Base-by-base conservation (phyloP, 2,113 vertebrate species). In the Gallinago undulata region DNA sequence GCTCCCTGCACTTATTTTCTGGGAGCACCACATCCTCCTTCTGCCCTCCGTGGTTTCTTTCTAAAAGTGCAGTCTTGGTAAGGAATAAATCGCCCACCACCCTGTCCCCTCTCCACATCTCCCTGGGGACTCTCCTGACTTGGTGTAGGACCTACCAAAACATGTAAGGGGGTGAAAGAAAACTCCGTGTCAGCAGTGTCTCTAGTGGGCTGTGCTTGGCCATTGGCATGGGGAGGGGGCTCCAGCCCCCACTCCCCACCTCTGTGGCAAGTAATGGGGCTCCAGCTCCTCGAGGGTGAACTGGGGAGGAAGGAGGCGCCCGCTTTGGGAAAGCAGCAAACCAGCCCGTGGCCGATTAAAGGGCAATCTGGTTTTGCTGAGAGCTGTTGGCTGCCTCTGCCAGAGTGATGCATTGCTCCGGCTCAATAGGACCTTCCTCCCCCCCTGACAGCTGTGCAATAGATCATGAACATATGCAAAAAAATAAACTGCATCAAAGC, bases 401-500 rank as follows among this genome's bases (percentile, higher is more conserved):
- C 1, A 1, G 84, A 19, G 68, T 84, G 96, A 92, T 86, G 90
- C 95, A 87, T 95, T 56, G 66, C 89, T 95, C 17, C 4, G 0
- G 92, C 83, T 95, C 92, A 39, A 55, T 6, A 67, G 77, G 89
- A 75, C 89, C 83, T 81, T 76, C 92, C 80, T 64, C 83, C 83
- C 69, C n/a, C 83, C 9, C 79, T 3, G 37, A 90, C 96, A 97
- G 96, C 96, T 96, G 96, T 33, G 89, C 88, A 48, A 92, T 89
- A 89, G 77, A 92, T 97, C 96, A 92, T 1, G 60, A 89, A 51
- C 90, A 79, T 13, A 87, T 21, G 89, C 89, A 90, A 95, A 87
- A 89, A 84, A 78, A 60, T 48, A 87, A 84, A 76, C 50, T 22
- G 90, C 92, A 96, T 94, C 96, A 96, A 95, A 97, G 94, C 86